Conservation (phyloP, 2,113 vertebrate species). For the Corythornis vintsioides region DNA sequence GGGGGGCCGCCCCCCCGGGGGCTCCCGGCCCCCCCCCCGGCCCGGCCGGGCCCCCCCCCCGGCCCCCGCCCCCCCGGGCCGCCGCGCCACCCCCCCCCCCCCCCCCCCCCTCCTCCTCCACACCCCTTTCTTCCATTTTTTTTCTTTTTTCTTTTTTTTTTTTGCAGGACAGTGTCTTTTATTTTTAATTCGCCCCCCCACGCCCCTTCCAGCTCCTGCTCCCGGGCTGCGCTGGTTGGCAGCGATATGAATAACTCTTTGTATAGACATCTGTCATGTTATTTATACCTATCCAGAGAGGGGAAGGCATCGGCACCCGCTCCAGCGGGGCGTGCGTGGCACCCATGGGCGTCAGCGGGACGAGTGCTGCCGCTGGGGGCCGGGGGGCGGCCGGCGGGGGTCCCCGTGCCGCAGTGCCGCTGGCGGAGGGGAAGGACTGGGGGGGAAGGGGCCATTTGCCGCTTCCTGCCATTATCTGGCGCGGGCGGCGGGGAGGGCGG, state of each 20-base stretch:
- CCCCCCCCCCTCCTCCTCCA: background rate
- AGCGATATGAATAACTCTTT: constrained; percentile 67
- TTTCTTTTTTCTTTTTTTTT: background rate
- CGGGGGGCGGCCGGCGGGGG: background rate
- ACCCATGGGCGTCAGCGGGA: constrained; percentile 25
- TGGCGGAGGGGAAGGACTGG: background rate
- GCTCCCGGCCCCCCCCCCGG: too few species aligned
- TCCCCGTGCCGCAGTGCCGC: rapidly evolving
- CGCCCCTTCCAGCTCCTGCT: constrained; percentile 33
- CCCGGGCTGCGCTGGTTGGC: constrained; percentile 39
- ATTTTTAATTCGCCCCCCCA: constrained; percentile 20
- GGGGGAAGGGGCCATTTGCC: background rate
- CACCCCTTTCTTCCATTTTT: background rate
- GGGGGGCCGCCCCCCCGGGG: too few species aligned
- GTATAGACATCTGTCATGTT: constrained; percentile 67
- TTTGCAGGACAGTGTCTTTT: constrained; percentile 13
- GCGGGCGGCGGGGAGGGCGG: background rate
- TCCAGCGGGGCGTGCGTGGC: background rate
- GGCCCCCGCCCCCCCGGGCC: too few species aligned
- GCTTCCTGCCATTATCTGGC: background rate
- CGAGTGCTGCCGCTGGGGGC: background rate
- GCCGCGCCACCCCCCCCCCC: too few species aligned
- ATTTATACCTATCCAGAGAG: constrained; percentile 54
- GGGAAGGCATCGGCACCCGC: constrained; percentile 28
- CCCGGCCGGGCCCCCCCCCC: too few species aligned